These are phyloP conservation scores for Achlya flavicornis DNA, from an alignment of 2,888 invertebrate species.

Conservation along the genomic window DNA sequence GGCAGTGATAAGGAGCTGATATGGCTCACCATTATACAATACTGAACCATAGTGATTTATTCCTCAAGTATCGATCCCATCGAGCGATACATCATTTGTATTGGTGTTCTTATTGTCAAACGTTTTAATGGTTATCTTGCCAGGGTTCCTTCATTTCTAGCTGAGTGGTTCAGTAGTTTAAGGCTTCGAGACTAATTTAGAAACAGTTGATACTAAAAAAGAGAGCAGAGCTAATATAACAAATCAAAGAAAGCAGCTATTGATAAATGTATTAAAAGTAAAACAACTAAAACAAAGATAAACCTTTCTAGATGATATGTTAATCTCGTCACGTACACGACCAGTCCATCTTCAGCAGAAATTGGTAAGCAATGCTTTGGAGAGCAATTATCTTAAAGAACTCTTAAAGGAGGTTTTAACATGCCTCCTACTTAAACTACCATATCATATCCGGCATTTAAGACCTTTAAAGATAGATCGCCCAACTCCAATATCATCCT, in stretches of 20 bases:
- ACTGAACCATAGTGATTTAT: constrained; percentile 51
- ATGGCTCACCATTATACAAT: constrained; percentile 24
- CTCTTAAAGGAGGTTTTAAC: background rate
- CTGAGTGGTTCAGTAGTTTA: background rate
- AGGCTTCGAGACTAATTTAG: background rate
- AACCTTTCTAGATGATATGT: too few species aligned
- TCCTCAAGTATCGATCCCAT: constrained; percentile 51
- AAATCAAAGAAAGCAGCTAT: background rate
- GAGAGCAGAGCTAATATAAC: background rate
- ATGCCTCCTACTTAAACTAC: background rate
- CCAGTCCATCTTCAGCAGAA: background rate
- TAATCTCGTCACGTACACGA: background rate
- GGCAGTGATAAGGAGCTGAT: constrained; percentile 29
- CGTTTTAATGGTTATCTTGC: constrained; percentile 25
- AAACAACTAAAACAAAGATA: background rate
- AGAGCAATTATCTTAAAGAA: background rate
- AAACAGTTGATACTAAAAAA: background rate
- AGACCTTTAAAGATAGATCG: background rate
- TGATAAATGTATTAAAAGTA: too few species aligned
- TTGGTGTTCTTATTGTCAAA: constrained; percentile 43
- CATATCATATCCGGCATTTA: background rate
- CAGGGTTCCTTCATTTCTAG: background rate
- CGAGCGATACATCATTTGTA: constrained; percentile 60
- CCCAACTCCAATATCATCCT: background rate
- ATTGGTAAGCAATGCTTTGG: background rate